phyloP scores from a whole-genome alignment of 2,797 vertebrate genomes.

The Avahi laniger region DNA sequence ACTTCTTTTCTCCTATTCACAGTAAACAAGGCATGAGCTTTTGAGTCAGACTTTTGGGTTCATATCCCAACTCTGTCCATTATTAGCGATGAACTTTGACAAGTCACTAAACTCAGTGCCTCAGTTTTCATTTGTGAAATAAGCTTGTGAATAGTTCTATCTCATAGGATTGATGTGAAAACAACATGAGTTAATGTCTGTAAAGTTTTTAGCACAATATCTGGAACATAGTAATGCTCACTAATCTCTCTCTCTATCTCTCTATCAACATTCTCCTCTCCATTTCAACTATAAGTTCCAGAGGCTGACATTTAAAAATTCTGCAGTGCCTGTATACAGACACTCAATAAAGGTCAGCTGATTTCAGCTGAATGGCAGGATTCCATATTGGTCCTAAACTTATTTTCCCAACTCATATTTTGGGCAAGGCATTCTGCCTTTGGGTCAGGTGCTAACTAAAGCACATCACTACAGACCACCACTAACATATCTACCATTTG shows the following conservation, averaged over 20 bases:
- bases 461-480: neutral
- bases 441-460: neutral
- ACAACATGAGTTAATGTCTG: neutral
- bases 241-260: neutral
- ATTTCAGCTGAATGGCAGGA: constrained; percentile 19
- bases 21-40: neutral
- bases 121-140: constrained; percentile 3
- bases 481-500: neutral
- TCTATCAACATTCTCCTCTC: neutral
- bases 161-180: neutral
- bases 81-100: neutral
- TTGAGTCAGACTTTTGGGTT: neutral
- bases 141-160: neutral
- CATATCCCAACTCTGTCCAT: neutral
- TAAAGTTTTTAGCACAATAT: neutral
- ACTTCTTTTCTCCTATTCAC: neutral
- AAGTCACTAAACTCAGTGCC: neutral
- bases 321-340: neutral
- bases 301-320: constrained; percentile 17
- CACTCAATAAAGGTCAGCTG: neutral
- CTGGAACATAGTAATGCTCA: neutral
- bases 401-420: neutral
- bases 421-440: neutral
- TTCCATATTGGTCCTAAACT: neutral
- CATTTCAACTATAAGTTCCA: neutral